These are phyloP conservation scores for Noctua fimbriata DNA, from an alignment of 2,888 invertebrate genomes.

Conservation along the genomic window DNA sequence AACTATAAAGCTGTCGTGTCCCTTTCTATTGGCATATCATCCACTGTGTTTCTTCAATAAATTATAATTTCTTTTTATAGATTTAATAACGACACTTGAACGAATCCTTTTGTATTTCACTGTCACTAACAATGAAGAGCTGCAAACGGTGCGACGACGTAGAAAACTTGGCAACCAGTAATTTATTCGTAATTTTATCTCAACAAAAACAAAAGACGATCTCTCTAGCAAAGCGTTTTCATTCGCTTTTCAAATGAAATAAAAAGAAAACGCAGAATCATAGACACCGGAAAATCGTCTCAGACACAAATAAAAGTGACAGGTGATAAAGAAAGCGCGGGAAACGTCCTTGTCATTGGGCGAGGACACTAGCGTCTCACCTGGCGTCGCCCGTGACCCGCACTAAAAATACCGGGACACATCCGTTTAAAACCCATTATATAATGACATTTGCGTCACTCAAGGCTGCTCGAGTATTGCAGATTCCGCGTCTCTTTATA, in stretches of 20 bases:
- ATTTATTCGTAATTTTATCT: slow-evolving; percentile 35
- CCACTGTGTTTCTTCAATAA: background rate
- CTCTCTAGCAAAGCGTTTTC: background rate
- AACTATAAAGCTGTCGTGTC: background rate
- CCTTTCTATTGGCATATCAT: background rate
- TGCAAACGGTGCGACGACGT: slow-evolving; percentile 2
- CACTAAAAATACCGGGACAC: slow-evolving; percentile 69
- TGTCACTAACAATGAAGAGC: slow-evolving; percentile 25
- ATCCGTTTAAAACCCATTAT: slow-evolving; percentile 67
- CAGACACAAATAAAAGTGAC: slow-evolving; percentile 59
- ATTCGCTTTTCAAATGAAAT: slow-evolving; percentile 29
- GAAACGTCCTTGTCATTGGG: slow-evolving; percentile 70
- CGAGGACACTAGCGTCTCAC: slow-evolving; percentile 70
- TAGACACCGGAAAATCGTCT: slow-evolving; percentile 45
- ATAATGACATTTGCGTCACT: slow-evolving; percentile 65
- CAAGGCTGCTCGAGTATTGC: slow-evolving; percentile 57
- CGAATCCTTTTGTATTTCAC: slow-evolving; percentile 10
- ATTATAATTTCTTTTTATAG: background rate
- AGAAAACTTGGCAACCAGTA: slow-evolving; percentile 43
- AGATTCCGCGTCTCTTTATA: slow-evolving; percentile 51
- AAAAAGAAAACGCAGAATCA: slow-evolving; percentile 20
- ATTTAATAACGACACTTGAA: background rate
- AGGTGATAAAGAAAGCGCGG: slow-evolving; percentile 63
- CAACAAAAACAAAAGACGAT: slow-evolving; percentile 21
- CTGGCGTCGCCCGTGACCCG: slow-evolving; percentile 73